Percentiles rank a stretch among this genome's conserved stretches.
Conservation (phyloP, 2,113 vertebrate genomes). For the Myxocyprinus asiaticus region DNA sequence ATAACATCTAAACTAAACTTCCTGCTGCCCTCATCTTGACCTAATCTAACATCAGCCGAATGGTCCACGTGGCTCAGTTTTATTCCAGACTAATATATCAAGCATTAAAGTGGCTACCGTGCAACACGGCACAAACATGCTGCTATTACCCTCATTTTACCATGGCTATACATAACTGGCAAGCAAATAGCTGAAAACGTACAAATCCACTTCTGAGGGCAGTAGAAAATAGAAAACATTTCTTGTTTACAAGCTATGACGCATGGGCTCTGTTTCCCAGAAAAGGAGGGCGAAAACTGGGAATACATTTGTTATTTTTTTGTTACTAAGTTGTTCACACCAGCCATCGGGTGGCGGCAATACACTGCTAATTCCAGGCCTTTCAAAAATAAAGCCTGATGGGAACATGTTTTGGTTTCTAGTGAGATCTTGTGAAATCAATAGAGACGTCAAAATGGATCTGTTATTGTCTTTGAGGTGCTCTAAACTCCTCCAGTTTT, state of each 20-base stretch:
- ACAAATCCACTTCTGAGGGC: not conserved
- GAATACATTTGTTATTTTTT: not conserved
- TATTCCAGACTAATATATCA: not conserved
- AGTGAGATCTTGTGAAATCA: not conserved
- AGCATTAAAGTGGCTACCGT: not conserved
- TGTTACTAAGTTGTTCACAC: not conserved
- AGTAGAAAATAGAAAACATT: not conserved
- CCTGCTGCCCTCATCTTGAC: not conserved
- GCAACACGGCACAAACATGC: not conserved
- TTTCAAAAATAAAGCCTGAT: not conserved
- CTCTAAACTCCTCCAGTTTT: not conserved
- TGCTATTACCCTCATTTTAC: slow-evolving; percentile 8
- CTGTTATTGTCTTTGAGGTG: not conserved
- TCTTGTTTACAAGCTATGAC: not conserved
- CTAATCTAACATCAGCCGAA: not conserved
- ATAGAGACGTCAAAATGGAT: slow-evolving; percentile 13
- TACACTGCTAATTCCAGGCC: not conserved
- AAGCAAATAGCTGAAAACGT: slow-evolving; percentile 3
- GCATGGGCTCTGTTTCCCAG: not conserved
- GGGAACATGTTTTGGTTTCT: not conserved
- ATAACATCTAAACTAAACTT: not conserved
- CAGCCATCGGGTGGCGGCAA: not conserved
- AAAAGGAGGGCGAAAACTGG: not conserved
- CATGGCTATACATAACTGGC: slow-evolving; percentile 19
- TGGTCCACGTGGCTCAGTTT: not conserved